Evolutionary conservation across 2,113 vertebrate genomes (phyloP).

Genomic region (Lamprologus ornatipinnis): DNA sequence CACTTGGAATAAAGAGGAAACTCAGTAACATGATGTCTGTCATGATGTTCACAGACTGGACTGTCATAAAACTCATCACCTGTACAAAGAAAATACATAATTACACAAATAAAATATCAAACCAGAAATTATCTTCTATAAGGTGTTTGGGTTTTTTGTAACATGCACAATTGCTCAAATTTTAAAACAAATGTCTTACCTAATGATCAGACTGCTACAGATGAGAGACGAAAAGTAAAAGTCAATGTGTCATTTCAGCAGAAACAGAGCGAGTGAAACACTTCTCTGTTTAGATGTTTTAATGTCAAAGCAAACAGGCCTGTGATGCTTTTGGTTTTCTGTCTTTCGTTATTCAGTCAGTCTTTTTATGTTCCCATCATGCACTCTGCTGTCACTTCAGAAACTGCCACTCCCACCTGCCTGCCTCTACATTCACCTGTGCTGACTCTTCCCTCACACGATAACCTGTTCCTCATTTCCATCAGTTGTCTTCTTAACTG

Average conservation of each 20-base stretch:
- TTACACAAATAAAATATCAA: neutral
- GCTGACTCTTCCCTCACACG: fast-evolving
- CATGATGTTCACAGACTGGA: fast-evolving
- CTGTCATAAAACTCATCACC: fast-evolving
- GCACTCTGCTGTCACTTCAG: neutral
- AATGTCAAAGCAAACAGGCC: neutral
- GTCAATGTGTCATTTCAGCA: too few species aligned
- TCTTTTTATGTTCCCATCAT: neutral
- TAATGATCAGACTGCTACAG: fast-evolving
- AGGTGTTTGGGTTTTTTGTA: neutral
- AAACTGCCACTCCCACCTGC: fast-evolving
- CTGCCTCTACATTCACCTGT: fast-evolving
- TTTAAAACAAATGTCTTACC: neutral
- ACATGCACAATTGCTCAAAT: fast-evolving
- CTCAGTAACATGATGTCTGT: neutral
- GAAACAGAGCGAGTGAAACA: neutral
- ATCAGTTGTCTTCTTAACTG: neutral
- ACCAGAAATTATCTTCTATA: neutral
- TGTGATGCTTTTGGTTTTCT: fast-evolving
- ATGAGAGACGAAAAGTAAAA: fast-evolving
- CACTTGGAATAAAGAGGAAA: neutral
- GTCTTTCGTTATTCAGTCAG: fast-evolving
- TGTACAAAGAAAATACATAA: neutral
- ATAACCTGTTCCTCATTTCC: neutral
- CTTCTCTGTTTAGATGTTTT: neutral